These are phyloP conservation scores for Alouatta palliata DNA, from an alignment of 2,113 vertebrate species.

Conservation along the genomic window DNA sequence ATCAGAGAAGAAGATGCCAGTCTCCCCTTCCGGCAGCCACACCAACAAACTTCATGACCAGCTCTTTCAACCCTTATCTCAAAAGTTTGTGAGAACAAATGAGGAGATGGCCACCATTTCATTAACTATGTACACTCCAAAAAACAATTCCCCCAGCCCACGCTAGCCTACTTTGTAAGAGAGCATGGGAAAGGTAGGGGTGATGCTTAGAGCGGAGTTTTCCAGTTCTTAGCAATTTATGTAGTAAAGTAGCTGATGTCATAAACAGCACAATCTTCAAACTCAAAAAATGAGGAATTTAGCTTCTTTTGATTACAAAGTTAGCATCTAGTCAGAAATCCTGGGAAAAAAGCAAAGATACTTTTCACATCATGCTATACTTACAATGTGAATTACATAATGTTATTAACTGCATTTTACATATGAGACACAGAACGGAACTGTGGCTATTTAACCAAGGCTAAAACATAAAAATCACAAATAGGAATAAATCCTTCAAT, in stretches of 20 bases:
- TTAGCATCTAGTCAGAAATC: not conserved
- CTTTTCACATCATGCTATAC: not conserved
- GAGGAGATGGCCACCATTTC: not conserved
- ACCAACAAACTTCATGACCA: not conserved
- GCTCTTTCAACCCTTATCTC: not conserved
- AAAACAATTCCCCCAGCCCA: not conserved
- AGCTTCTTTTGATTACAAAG: not conserved
- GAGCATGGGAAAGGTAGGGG: not conserved
- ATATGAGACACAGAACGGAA: not conserved
- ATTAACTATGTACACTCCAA: not conserved
- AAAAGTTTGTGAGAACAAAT: not conserved
- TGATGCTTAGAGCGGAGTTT: not conserved
- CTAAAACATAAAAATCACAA: slow-evolving; percentile 27
- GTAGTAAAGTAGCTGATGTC: not conserved
- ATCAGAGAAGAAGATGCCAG: not conserved
- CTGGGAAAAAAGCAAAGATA: not conserved
- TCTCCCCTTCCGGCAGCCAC: not conserved
- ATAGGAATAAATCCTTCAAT: not conserved
- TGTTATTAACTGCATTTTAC: not conserved
- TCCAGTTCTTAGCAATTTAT: not conserved
- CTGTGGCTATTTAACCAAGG: not conserved
- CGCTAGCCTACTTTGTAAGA: not conserved
- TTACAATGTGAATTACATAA: not conserved
- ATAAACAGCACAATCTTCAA: not conserved
- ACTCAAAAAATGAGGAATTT: not conserved